A percentile compares a stretch with the other conserved stretches of the same genome.
These are phyloP conservation scores for Vanacampus margaritifer DNA, from an alignment of 2,113 vertebrate genomes.

Conservation along the genomic window DNA sequence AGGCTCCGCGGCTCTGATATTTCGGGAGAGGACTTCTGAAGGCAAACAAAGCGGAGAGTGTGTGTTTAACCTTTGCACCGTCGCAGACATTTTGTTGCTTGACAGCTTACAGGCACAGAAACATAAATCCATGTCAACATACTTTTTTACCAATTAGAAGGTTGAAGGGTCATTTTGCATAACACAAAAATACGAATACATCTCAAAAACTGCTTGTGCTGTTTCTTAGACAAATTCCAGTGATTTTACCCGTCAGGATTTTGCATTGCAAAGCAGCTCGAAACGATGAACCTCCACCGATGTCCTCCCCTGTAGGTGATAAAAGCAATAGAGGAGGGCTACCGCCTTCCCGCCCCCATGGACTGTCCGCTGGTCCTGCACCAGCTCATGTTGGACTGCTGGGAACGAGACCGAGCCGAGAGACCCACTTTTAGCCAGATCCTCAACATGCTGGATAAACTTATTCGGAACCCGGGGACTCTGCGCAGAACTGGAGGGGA, in stretches of 20 bases:
- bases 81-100: constrained; percentile 8
- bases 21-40: constrained; percentile 5
- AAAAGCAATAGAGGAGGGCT: constrained; percentile 96
- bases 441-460: constrained; percentile 98
- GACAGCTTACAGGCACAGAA: neutral
- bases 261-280: neutral
- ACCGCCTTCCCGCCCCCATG: constrained; percentile 93
- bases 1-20: neutral
- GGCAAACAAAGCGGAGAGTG: constrained; percentile 13
- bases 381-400: constrained; percentile 96
- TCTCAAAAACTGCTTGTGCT: too few relatives aligned
- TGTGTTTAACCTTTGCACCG: constrained; percentile 26
- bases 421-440: constrained; percentile 96
- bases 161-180: neutral
- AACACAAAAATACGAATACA: too few relatives aligned
- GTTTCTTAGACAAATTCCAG: too few relatives aligned
- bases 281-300: neutral
- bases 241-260: too few relatives aligned
- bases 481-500: constrained; percentile 90
- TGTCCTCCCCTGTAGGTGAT: constrained; percentile 78
- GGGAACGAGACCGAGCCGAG: constrained; percentile 92
- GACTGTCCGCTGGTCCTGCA: constrained; percentile 94
- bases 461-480: constrained; percentile 94
- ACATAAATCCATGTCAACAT: neutral
- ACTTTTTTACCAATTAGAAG: neutral